Evolutionary conservation across 2,113 vertebrate genomes (phyloP).

Genomic region (Oxyruncus cristatus): DNA sequence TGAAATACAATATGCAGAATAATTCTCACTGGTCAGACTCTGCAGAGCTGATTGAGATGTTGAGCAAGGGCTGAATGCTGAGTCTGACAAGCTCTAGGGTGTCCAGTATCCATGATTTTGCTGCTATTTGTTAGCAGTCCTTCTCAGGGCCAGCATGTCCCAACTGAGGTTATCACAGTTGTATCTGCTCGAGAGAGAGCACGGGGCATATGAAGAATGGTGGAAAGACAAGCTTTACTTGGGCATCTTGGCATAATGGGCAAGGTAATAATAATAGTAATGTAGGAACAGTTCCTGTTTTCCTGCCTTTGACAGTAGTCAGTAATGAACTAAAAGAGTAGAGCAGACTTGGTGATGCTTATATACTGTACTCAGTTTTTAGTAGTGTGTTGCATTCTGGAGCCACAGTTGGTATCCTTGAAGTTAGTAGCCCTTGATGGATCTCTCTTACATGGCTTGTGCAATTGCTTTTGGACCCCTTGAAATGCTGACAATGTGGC

Average conservation of each 20-base stretch:
- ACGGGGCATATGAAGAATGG: neutral
- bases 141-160: neutral
- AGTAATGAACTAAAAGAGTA: neutral
- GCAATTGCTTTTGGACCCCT: neutral
- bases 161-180: neutral
- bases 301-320: neutral
- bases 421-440: neutral
- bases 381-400: neutral
- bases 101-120: neutral
- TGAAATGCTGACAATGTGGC: neutral
- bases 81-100: neutral
- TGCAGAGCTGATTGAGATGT: accelerated
- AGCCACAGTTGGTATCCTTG: neutral
- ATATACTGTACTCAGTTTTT: neutral
- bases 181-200: neutral
- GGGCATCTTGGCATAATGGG: neutral
- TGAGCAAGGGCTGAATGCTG: neutral
- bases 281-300: neutral
- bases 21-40: neutral
- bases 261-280: neutral
- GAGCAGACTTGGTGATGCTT: neutral
- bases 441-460: neutral
- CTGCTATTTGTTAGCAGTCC: neutral
- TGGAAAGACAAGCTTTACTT: neutral
- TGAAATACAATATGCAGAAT: neutral